Percentiles rank a stretch among this genome's conserved stretches.
phyloP scores from a whole-genome alignment of 1,140 invertebrate genomes.

The Sinonovacula constricta region DNA sequence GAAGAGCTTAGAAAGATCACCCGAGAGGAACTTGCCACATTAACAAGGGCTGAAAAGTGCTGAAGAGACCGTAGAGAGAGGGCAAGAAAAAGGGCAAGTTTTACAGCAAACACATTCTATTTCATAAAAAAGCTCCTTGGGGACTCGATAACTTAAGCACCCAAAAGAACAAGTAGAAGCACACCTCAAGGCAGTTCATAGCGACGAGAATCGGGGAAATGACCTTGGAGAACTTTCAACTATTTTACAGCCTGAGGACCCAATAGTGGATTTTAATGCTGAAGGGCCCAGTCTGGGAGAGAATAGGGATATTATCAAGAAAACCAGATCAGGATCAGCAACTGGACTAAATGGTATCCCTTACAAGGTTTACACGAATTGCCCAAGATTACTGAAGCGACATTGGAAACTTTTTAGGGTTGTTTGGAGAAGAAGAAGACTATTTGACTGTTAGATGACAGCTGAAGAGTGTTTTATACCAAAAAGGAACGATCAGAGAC shows the following conservation, averaged over 20 bases:
- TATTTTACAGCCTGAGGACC: neutral
- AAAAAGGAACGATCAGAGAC: too few species aligned
- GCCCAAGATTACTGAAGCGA: neutral
- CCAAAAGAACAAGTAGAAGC: neutral
- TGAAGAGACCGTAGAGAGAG: neutral
- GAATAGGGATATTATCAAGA: constrained; percentile 13
- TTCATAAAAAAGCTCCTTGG: neutral
- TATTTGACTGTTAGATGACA: too few species aligned
- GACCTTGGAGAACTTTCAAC: neutral
- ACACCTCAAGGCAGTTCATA: too few species aligned
- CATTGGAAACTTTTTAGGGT: constrained; percentile 8
- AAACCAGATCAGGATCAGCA: constrained; percentile 8
- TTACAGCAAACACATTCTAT: too few species aligned
- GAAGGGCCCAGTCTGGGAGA: constrained; percentile 12
- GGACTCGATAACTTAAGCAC: neutral
- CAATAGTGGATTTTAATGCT: neutral
- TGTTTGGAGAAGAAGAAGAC: constrained; percentile 7
- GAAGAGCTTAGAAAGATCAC: neutral
- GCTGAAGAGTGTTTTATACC: too few species aligned
- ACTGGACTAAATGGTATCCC: constrained; percentile 12
- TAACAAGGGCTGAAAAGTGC: constrained; percentile 14
- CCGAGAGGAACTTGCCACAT: neutral
- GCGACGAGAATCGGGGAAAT: neutral
- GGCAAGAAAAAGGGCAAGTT: neutral
- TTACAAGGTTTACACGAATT: constrained; percentile 16